phyloP scores from a whole-genome alignment of 1,140 invertebrate species.

The Drosophila paulistorum region DNA sequence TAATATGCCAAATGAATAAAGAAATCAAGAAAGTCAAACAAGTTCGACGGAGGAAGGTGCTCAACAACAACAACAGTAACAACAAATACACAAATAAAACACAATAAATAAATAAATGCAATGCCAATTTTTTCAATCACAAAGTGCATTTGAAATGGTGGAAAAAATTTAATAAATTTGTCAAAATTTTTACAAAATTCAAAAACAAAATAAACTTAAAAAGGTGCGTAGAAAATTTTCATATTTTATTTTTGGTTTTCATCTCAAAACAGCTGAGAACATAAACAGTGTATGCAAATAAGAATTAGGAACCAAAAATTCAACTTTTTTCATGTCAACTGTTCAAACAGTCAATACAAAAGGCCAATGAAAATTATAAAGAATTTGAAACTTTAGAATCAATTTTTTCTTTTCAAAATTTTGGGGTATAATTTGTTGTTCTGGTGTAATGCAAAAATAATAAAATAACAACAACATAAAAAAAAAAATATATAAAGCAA shows the following conservation, averaged over 20 bases:
- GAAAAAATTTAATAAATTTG: constrained; percentile 4
- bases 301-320: constrained; percentile 21
- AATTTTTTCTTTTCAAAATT: neutral
- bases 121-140: constrained; percentile 28
- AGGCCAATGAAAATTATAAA: constrained; percentile 15
- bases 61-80: constrained; percentile 3
- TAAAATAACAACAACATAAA: constrained; percentile 31
- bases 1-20: constrained; percentile 50
- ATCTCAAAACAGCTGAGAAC: constrained; percentile 43
- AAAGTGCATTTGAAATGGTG: constrained; percentile 45
- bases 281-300: constrained; percentile 33
- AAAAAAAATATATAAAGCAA: constrained; percentile 26
- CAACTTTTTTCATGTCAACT: constrained; percentile 31
- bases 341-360: constrained; percentile 44
- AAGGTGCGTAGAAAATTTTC: constrained; percentile 43
- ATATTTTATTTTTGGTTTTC: neutral
- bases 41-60: constrained; percentile 6
- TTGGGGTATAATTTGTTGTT: neutral
- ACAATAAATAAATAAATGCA: constrained; percentile 52
- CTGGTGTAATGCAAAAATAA: constrained; percentile 46
- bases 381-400: constrained; percentile 5
- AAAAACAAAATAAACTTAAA: constrained; percentile 21
- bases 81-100: constrained; percentile 4
- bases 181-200: constrained; percentile 10
- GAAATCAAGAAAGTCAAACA: constrained; percentile 37